Conservation (phyloP, 1,140 invertebrate genomes). For the Lasioglossum albipes region DNA sequence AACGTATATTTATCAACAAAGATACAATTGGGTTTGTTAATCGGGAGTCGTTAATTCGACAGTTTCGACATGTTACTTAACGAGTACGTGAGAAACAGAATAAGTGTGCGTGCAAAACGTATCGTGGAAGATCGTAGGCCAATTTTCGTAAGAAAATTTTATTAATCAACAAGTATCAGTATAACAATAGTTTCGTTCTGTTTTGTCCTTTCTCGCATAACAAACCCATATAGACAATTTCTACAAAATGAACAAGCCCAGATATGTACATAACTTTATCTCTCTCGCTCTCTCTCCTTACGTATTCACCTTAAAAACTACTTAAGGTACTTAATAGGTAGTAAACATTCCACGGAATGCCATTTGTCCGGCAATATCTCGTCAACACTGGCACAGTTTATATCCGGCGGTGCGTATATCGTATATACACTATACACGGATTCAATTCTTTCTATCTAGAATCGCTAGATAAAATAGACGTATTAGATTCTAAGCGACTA, state of each 20-base stretch:
- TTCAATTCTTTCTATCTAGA: constrained; percentile 20
- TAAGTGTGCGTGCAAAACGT: constrained; percentile 56
- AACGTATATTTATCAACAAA: constrained; percentile 53
- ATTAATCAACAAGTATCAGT: constrained; percentile 75
- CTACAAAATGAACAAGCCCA: constrained; percentile 66
- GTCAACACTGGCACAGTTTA: constrained; percentile 54
- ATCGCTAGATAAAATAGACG: constrained; percentile 10
- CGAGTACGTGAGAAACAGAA: constrained; percentile 46
- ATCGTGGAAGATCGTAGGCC: constrained; percentile 72
- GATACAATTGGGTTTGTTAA: constrained; percentile 76
- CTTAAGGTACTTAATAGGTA: constrained; percentile 70
- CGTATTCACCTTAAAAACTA: constrained; percentile 65
- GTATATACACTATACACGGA: not conserved
- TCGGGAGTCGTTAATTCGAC: constrained; percentile 63
- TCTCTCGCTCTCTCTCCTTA: constrained; percentile 14
- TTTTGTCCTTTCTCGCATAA: constrained; percentile 71
- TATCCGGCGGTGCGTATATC: constrained; percentile 11
- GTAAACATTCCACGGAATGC: constrained; percentile 75
- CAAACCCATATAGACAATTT: constrained; percentile 73
- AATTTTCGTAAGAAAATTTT: constrained; percentile 78
- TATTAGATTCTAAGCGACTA: not conserved
- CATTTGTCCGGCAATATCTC: constrained; percentile 70
- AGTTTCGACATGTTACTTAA: constrained; percentile 28
- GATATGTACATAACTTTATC: constrained; percentile 68
- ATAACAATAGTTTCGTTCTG: constrained; percentile 69